A percentile compares a stretch with the other conserved stretches of the same genome.
phyloP scores from a whole-genome alignment of 2,113 vertebrate species.

The Austrofundulus limnaeus region DNA sequence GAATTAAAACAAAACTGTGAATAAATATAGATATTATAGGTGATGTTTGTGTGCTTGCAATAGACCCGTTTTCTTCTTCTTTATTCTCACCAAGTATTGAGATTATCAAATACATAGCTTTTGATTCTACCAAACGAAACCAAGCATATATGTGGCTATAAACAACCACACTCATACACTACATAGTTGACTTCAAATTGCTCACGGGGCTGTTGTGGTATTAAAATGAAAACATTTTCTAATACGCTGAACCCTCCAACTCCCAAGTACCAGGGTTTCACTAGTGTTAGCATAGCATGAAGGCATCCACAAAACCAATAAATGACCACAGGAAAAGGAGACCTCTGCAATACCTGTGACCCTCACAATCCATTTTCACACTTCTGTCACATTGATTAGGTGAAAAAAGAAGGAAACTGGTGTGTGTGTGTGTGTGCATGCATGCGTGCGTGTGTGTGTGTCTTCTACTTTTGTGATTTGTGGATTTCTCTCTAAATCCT shows the following conservation, averaged over 20 bases:
- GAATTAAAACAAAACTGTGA: slow-evolving; percentile 32
- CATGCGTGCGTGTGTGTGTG: background rate
- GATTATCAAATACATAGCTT: slow-evolving; percentile 45
- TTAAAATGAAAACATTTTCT: slow-evolving; percentile 70
- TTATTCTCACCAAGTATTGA: slow-evolving; percentile 33
- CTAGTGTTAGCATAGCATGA: slow-evolving; percentile 60
- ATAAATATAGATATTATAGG: slow-evolving; percentile 23
- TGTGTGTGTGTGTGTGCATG: slow-evolving; percentile 15
- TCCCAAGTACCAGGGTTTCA: slow-evolving; percentile 64
- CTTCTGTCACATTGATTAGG: slow-evolving; percentile 51
- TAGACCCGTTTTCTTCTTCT: slow-evolving; percentile 35
- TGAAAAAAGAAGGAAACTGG: slow-evolving; percentile 33
- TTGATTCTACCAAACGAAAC: slow-evolving; percentile 46
- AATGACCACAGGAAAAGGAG: slow-evolving; percentile 58
- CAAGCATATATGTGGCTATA: slow-evolving; percentile 18
- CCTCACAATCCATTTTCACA: slow-evolving; percentile 51
- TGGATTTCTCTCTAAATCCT: slow-evolving; percentile 54
- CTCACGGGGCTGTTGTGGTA: slow-evolving; percentile 64
- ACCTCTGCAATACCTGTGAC: slow-evolving; percentile 40
- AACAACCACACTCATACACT: slow-evolving; percentile 25
- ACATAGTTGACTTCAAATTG: slow-evolving; percentile 55
- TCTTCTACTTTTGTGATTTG: slow-evolving; percentile 46
- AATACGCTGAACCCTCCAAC: slow-evolving; percentile 46
- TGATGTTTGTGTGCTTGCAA: slow-evolving; percentile 14
- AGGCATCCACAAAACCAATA: slow-evolving; percentile 59